Percentiles rank a stretch among this genome's conserved stretches.
phyloP scores from a whole-genome alignment of 2,797 vertebrate genomes.

The Octomys mimax region DNA sequence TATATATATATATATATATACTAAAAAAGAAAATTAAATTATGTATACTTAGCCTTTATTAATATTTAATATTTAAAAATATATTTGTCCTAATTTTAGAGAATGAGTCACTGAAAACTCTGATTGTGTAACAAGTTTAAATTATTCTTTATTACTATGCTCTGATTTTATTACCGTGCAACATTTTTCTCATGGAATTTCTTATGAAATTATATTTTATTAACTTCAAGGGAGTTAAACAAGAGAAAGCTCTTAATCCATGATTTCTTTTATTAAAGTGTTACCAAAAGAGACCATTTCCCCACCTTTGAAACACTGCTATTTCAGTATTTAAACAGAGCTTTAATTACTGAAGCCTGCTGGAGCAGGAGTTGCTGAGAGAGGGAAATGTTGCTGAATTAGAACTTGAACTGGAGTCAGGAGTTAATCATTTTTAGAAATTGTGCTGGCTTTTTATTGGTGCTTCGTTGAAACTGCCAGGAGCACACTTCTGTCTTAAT shows the following conservation, averaged over 20 bases:
- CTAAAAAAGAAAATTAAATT: neutral
- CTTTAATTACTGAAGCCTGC: conserved; percentile 52
- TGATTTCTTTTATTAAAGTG: conserved; percentile 56
- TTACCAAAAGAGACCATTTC: conserved; percentile 48
- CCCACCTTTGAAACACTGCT: neutral
- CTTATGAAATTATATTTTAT: conserved; percentile 37
- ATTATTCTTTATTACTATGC: conserved; percentile 26
- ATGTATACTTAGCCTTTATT: neutral
- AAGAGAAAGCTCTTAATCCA: conserved; percentile 6
- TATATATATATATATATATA: too few species aligned
- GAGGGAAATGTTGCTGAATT: conserved; percentile 66
- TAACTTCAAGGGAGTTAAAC: neutral
- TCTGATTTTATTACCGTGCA: neutral
- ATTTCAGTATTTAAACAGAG: conserved; percentile 62
- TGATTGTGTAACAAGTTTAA: neutral
- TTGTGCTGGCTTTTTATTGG: conserved; percentile 49
- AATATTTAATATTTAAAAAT: neutral
- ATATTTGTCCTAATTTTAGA: neutral
- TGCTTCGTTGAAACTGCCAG: conserved; percentile 35
- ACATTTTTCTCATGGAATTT: conserved; percentile 17
- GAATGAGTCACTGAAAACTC: neutral
- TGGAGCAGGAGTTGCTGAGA: conserved; percentile 13
- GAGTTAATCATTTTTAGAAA: conserved; percentile 77
- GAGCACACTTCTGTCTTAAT: conserved; percentile 55
- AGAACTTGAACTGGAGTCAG: conserved; percentile 70